These are phyloP conservation scores for silkworm (Bombyx mori) DNA, from an alignment of 1,140 invertebrate species.

Conservation along the genomic window ASM3026992v2 NC_085121.1:1487001-1487500, in stretches of 20 bases:
- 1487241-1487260: slow-evolving; percentile 46
- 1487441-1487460: not conserved
- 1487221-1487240: slow-evolving; percentile 42
- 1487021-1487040: slow-evolving; percentile 48
- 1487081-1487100: slow-evolving; percentile 72
- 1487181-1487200: slow-evolving; percentile 8
- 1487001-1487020: too few relatives aligned
- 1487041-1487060: slow-evolving; percentile 59
- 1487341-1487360: slow-evolving; percentile 71
- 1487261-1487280: slow-evolving; percentile 68
- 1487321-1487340: slow-evolving; percentile 75
- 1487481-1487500: not conserved
- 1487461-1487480: slow-evolving; percentile 1
- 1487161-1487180: slow-evolving; percentile 70
- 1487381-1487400: slow-evolving; percentile 11
- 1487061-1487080: slow-evolving; percentile 64
- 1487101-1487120: slow-evolving; percentile 77
- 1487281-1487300: slow-evolving; percentile 73
- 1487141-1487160: slow-evolving; percentile 75
- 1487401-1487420: slow-evolving; percentile 26
- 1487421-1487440: slow-evolving; percentile 23
- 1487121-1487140: slow-evolving; percentile 74
- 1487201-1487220: slow-evolving; percentile 43
- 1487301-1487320: slow-evolving; percentile 80
- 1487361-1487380: slow-evolving; percentile 62